These are phyloP conservation scores for Antennarius striatus DNA, from an alignment of 2,113 vertebrate genomes.

Conservation along the genomic window DNA sequence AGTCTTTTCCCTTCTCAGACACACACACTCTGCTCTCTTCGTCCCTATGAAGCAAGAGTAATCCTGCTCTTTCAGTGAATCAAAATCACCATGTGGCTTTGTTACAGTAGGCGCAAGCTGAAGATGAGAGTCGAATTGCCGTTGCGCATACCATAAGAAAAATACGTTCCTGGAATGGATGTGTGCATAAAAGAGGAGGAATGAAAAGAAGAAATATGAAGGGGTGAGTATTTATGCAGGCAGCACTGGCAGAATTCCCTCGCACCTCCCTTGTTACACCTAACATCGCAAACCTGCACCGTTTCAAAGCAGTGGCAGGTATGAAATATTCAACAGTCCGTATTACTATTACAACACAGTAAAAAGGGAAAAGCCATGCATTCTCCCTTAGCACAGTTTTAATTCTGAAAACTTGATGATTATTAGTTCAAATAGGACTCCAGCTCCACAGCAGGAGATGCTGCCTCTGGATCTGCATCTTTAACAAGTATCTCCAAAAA, in stretches of 20 bases:
- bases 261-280: conserved; percentile 63
- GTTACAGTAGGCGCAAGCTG: conserved; percentile 51
- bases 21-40: conserved; percentile 22
- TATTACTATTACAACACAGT: conserved; percentile 72
- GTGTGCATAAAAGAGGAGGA: conserved; percentile 46
- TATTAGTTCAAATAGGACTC: conserved; percentile 73
- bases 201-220: conserved; percentile 8
- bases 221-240: conserved; percentile 57
- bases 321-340: conserved; percentile 77
- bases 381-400: conserved; percentile 55
- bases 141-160: conserved; percentile 26
- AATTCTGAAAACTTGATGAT: conserved; percentile 73
- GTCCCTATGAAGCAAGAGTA: conserved; percentile 34
- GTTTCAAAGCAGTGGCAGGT: conserved; percentile 68
- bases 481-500: conserved; percentile 61
- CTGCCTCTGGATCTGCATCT: conserved; percentile 61
- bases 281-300: conserved; percentile 59
- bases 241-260: conserved; percentile 58
- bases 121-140: conserved; percentile 37
- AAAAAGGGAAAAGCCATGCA: conserved; percentile 25
- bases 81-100: conserved; percentile 68
- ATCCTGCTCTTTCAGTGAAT: conserved; percentile 64
- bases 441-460: conserved; percentile 51
- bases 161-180: conserved; percentile 41
- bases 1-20: conserved; percentile 16